Evolutionary conservation across 2,113 vertebrate genomes (phyloP), one percentile per base, ranked within the genome.

Genomic region (Pachyramphus minor): DNA sequence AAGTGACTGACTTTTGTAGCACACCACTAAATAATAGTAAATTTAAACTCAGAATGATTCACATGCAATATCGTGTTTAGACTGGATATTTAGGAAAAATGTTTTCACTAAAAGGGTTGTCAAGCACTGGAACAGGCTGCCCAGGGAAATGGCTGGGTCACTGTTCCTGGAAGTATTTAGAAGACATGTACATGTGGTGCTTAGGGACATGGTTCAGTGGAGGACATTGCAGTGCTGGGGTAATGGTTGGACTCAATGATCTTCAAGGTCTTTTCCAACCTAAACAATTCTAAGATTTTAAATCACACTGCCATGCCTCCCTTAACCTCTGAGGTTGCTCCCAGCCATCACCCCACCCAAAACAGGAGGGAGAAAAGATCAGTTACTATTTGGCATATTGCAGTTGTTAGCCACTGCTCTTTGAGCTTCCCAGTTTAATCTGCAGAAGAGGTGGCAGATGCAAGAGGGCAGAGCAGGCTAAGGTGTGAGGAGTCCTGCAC

Each of bases 181-280:
- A 25, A 11, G 41, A 55, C 30, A 16, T 35, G 35, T 41, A 5
- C 28, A 7, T 37, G 50, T 50, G 20, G 14, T 6, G 33, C n/a
- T 10, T 4, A 9, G 44, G 18, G 59, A 23, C 31, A 27, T 3
- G 35, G 22, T 5, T 42, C 59, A 31, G 47, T 7, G 21, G 2
- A 21, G 50, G 24, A 20, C 47, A 45, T 41, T 56, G 56, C n/a
- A 71, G n/a, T 14, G 8, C 42, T 64, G 25, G 21, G 31, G 16
- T 37, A 18, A 33, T 2, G 4, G 6, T 1, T 27, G 18, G 35
- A 11, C 58, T 56, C 0, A 0, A 42, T 35, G 52, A 31, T 18
- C 25, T 12, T 9, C 9, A 35, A 42, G 21, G 10, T 37, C 11
- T 37, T 50, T 19, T 66, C 42, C 42, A 64, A 15, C 8, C 14